Evolutionary conservation across 2,888 invertebrate genomes (phyloP).

Genomic region (Escarpia spicata): DNA sequence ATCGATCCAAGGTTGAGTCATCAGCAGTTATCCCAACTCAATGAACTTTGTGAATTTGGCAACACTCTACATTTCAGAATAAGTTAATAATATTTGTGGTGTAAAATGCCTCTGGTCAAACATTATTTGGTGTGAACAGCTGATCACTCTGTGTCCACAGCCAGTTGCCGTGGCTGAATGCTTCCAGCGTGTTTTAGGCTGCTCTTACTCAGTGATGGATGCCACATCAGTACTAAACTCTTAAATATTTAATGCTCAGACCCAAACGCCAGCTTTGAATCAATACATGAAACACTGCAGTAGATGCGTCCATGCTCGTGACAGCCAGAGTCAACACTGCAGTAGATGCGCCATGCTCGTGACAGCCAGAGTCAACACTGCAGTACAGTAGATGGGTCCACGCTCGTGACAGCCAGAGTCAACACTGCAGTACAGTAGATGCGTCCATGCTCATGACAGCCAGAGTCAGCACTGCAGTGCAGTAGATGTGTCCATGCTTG

Average conservation of each 20-base stretch:
- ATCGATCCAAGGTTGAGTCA: background rate
- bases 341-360: no score
- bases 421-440: no score
- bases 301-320: background rate
- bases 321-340: background rate
- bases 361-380: no score
- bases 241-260: background rate
- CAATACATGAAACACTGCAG: background rate
- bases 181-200: background rate
- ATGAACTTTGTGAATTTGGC: background rate
- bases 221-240: background rate
- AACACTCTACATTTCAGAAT: background rate
- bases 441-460: background rate
- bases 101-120: no score
- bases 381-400: no score
- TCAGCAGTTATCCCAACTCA: background rate
- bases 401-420: no score
- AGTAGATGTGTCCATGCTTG: no score
- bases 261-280: background rate
- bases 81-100: no score
- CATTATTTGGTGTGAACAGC: no score
- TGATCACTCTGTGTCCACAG: no score
- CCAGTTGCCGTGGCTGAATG: background rate
- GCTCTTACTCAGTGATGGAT: background rate
- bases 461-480: no score